Percentiles rank a stretch among this genome's conserved stretches.
Conservation (phyloP, 2,797 vertebrate genomes). For the Muscicapa comitata region DNA sequence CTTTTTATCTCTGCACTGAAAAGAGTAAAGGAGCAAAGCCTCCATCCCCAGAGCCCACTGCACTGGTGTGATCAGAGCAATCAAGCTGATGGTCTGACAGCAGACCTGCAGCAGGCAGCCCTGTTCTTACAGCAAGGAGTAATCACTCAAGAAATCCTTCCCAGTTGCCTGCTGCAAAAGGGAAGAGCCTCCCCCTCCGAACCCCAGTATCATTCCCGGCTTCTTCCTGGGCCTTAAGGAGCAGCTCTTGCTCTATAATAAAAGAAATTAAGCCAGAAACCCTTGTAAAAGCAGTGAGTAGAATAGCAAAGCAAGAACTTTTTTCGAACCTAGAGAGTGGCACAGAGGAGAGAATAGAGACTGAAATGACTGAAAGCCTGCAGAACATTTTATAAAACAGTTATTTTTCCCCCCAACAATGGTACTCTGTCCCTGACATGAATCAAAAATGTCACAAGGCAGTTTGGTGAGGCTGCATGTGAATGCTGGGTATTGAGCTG, state of each 20-base stretch:
- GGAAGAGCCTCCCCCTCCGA: background rate
- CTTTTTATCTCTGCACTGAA: slow-evolving; percentile 26
- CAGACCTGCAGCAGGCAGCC: background rate
- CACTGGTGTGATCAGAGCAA: background rate
- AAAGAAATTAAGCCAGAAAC: background rate
- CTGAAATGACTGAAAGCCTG: slow-evolving; percentile 30
- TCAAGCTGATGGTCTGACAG: background rate
- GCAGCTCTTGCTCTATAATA: background rate
- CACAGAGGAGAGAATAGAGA: background rate
- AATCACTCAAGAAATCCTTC: background rate
- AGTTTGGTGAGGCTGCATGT: background rate
- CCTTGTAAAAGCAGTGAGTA: background rate
- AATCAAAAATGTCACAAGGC: slow-evolving; percentile 55
- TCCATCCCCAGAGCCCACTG: background rate
- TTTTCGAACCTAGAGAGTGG: background rate
- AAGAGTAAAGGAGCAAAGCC: background rate
- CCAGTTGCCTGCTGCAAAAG: background rate
- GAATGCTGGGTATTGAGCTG: slow-evolving; percentile 53
- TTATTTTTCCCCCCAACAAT: slow-evolving; percentile 46
- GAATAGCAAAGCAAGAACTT: background rate
- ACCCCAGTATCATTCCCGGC: background rate
- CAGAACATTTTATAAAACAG: slow-evolving; percentile 50
- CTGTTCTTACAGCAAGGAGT: background rate
- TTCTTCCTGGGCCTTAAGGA: background rate
- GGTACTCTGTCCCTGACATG: slow-evolving; percentile 42